A percentile compares a stretch with the other conserved stretches of the same genome.
Evolutionary conservation across 1,140 invertebrate genomes (phyloP).

Genomic region (Tetraneura akinire): DNA sequence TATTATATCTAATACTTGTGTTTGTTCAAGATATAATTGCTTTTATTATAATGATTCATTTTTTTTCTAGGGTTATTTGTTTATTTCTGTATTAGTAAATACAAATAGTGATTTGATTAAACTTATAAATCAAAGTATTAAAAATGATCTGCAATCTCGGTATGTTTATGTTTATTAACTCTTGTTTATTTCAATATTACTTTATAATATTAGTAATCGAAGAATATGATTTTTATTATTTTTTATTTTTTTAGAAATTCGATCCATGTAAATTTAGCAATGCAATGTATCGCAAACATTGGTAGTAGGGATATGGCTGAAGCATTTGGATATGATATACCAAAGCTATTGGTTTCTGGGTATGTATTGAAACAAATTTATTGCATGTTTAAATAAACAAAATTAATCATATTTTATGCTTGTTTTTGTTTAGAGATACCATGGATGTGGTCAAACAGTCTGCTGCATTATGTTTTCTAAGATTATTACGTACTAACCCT

Average conservation of each 20-base stretch:
- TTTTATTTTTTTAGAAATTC: slow-evolving; percentile 73
- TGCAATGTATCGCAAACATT: slow-evolving; percentile 99
- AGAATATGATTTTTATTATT: not conserved
- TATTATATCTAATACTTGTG: no score
- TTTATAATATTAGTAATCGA: no score
- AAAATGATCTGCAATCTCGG: slow-evolving; percentile 92
- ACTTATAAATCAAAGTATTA: slow-evolving; percentile 98
- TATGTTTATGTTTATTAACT: slow-evolving; percentile 54
- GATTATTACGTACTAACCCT: slow-evolving; percentile 88
- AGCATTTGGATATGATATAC: slow-evolving; percentile 96
- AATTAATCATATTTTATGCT: not conserved
- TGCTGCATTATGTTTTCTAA: slow-evolving; percentile 92
- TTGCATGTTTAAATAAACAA: not conserved
- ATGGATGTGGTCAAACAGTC: slow-evolving; percentile 99
- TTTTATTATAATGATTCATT: not conserved
- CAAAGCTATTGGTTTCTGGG: slow-evolving; percentile 96
- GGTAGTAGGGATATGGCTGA: slow-evolving; percentile 99
- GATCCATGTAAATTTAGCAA: slow-evolving; percentile 97
- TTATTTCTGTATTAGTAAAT: slow-evolving; percentile 99
- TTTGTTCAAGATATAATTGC: no score
- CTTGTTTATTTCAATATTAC: no score
- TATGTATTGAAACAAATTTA: slow-evolving; percentile 62
- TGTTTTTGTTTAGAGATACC: slow-evolving; percentile 75
- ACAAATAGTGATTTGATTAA: slow-evolving; percentile 99
- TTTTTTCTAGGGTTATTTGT: slow-evolving; percentile 87